Conservation (phyloP, 1,140 invertebrate genomes). For the Pseudomyrmex cubaensis region DNA sequence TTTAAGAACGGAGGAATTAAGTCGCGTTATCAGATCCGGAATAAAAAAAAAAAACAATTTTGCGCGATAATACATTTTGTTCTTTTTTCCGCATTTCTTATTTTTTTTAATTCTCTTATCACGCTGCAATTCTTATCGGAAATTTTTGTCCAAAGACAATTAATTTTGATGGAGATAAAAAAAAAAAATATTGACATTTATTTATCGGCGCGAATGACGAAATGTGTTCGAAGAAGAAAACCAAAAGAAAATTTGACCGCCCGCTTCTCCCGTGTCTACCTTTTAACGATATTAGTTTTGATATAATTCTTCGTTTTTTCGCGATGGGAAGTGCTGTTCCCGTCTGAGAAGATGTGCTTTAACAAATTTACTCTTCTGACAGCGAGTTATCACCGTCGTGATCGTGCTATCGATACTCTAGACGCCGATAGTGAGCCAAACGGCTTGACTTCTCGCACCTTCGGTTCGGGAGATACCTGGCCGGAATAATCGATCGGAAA, state of each 20-base stretch:
- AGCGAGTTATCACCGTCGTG: neutral
- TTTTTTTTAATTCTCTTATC: too few relatives aligned
- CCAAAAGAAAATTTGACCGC: conserved; percentile 18
- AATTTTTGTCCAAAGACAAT: neutral
- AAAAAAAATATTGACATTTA: neutral
- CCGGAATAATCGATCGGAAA: conserved; percentile 62
- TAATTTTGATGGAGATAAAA: conserved; percentile 33
- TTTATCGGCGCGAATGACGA: neutral
- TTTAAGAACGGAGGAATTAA: neutral
- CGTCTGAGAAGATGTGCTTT: neutral
- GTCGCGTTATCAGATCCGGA: too few relatives aligned
- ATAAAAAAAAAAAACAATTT: too few relatives aligned
- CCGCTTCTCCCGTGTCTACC: neutral
- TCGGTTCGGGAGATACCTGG: conserved; percentile 48
- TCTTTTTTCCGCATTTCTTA: too few relatives aligned
- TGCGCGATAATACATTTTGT: too few relatives aligned
- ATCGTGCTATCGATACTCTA: conserved; percentile 43
- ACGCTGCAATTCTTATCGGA: conserved; percentile 9
- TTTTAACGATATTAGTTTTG: conserved; percentile 38
- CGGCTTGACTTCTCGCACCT: conserved; percentile 53
- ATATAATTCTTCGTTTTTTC: neutral
- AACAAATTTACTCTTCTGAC: conserved; percentile 37
- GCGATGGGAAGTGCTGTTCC: neutral
- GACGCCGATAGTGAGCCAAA: neutral
- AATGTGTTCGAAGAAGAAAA: neutral